These are phyloP conservation scores for Heteromormyrus szaboi DNA, from an alignment of 2,797 vertebrate species.

Conservation along the genomic window DNA sequence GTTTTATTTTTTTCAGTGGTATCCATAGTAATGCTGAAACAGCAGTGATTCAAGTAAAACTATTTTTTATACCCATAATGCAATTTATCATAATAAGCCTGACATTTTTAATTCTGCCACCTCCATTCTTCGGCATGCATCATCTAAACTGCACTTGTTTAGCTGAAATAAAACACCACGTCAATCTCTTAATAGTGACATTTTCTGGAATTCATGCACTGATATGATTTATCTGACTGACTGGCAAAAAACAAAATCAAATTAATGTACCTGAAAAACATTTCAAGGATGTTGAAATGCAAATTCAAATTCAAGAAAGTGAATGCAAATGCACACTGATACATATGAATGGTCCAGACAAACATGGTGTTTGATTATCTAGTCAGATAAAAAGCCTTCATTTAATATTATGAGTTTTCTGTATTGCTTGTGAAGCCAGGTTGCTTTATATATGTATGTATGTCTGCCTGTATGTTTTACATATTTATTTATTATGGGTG, in stretches of 20 bases:
- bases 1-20: background rate
- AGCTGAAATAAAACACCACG: background rate
- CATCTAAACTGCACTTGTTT: background rate
- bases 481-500: background rate
- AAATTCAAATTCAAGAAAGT: background rate
- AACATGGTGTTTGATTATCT: background rate
- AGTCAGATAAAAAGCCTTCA: background rate
- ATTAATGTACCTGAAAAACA: background rate
- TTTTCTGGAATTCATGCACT: background rate
- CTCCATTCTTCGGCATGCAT: background rate
- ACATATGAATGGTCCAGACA: background rate
- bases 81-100: constrained; percentile 1
- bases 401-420: background rate
- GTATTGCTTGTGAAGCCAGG: background rate
- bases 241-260: background rate
- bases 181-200: background rate
- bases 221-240: background rate
- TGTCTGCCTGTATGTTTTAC: background rate
- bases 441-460: background rate
- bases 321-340: background rate
- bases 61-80: constrained; percentile 1
- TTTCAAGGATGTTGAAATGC: background rate
- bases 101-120: background rate
- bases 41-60: background rate
- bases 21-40: background rate